phyloP scores from a whole-genome alignment of 64 coral and sea anemone species.

The Montipora capricornis region DNA sequence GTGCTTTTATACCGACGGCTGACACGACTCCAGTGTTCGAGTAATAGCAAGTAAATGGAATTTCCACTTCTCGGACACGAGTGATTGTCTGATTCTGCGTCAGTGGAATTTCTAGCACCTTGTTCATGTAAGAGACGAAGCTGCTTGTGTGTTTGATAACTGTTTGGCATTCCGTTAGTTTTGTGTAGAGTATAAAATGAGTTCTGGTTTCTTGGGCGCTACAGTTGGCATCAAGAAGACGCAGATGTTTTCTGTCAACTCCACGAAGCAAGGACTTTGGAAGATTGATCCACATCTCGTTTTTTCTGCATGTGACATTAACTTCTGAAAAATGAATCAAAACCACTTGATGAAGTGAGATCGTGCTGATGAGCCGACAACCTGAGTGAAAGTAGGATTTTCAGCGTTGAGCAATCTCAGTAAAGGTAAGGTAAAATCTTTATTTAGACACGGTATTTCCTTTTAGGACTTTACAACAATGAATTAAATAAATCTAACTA shows the following conservation, averaged over 20 bases:
- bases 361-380: not conserved
- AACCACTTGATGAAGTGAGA: not conserved
- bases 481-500: too few relatives aligned
- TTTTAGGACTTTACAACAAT: too few relatives aligned
- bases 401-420: not conserved
- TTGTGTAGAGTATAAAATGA: slow-evolving; percentile 67
- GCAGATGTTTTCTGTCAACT: slow-evolving; percentile 46
- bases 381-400: not conserved
- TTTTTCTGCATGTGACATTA: slow-evolving; percentile 2
- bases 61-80: slow-evolving; percentile 62
- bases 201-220: slow-evolving; percentile 47
- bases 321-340: not conserved
- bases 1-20: slow-evolving; percentile 15
- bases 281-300: slow-evolving; percentile 37
- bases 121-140: slow-evolving; percentile 60
- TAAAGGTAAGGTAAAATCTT: too few relatives aligned
- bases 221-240: slow-evolving; percentile 41
- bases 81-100: slow-evolving; percentile 22
- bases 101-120: slow-evolving; percentile 59
- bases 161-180: slow-evolving; percentile 63
- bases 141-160: slow-evolving; percentile 28
- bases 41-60: slow-evolving; percentile 68
- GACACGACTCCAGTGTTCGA: slow-evolving; percentile 66
- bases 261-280: not conserved
- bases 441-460: too few relatives aligned